Evolutionary conservation across 2,113 vertebrate species (phyloP), one percentile per base, ranked within the genome.

Genomic region (Stegostoma tigrinum): DNA sequence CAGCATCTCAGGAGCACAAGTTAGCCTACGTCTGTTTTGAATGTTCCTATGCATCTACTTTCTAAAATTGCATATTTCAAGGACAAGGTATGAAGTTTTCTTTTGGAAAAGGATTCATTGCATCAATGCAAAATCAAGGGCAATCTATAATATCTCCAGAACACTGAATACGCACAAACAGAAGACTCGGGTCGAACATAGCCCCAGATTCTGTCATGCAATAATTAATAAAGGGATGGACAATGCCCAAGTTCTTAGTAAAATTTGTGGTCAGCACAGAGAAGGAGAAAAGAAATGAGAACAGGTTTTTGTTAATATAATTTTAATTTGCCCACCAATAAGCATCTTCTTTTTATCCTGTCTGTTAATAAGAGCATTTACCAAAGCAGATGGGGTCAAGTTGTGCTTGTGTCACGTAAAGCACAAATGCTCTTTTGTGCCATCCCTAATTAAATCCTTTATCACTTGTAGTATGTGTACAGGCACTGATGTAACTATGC

Each of bases 381-480:
- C 80, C 45, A 83, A 83, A 23, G 80, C 80, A 83, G 42, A 45
- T 45, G 80, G 38, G 38, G 80, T 83, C 38, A 83, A 83, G 17
- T 83, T 83, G 80, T 19, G 80, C 80, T 83, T 23, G 80, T 83
- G 80, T 83, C 38, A 83, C 80, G 23, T 83, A 42, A 83, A 4
- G 38, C 80, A 83, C 38, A 83, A 83, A 83, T 83, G 38, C 17
- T 83, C 80, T 45, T 83, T 83, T 83, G 80, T 83, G 80, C 15
- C 80, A 83, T 42, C n/a, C 80, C 80, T 83, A 83, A 83, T 83
- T 83, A 83, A 83, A 83, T 38, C 80, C 14, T 83, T 83, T 83
- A 83, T 83, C 80, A 83, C n/a, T 83, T 83, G 38, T 83, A 83
- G 80, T 23, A 17, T 83, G 19, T 5, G 80, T 83, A 21, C 38